Conservation (phyloP, 2,113 vertebrate species). For the Pongo pygmaeus region DNA sequence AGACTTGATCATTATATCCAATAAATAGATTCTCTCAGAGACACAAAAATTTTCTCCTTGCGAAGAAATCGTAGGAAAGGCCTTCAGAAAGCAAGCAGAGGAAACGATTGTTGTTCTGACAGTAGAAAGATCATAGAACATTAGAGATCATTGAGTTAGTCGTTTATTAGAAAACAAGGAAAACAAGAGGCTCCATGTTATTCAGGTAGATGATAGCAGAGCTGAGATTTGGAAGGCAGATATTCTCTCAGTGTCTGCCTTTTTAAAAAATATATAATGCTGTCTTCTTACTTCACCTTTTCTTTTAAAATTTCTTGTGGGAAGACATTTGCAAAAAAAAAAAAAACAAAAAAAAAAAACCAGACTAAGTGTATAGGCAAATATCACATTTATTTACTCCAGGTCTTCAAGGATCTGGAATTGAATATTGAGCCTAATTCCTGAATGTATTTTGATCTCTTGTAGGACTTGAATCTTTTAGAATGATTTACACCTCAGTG, state of each 20-base stretch:
- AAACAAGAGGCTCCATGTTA: not conserved
- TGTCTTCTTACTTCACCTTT: not conserved
- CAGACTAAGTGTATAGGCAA: not conserved
- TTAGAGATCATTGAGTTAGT: not conserved
- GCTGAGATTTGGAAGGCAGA: not conserved
- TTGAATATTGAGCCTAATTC: not conserved
- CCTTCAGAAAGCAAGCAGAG: not conserved
- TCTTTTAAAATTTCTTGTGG: not conserved
- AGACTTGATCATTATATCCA: not conserved
- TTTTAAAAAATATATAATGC: not conserved
- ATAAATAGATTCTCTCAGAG: not conserved
- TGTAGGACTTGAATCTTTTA: not conserved
- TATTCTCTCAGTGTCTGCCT: not conserved
- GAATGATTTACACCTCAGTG: not conserved
- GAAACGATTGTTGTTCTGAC: not conserved
- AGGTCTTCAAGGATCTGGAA: not conserved
- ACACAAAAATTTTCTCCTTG: not conserved
- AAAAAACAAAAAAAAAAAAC: slow-evolving; percentile 30
- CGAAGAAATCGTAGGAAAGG: not conserved
- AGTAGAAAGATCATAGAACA: not conserved
- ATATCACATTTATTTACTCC: not conserved
- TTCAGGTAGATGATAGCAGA: not conserved
- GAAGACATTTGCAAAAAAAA: slow-evolving; percentile 12
- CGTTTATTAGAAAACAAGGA: not conserved
- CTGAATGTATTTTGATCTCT: not conserved